phyloP scores from a whole-genome alignment of 1,140 invertebrate species.

The Trachymyrmex septentrionalis region DNA sequence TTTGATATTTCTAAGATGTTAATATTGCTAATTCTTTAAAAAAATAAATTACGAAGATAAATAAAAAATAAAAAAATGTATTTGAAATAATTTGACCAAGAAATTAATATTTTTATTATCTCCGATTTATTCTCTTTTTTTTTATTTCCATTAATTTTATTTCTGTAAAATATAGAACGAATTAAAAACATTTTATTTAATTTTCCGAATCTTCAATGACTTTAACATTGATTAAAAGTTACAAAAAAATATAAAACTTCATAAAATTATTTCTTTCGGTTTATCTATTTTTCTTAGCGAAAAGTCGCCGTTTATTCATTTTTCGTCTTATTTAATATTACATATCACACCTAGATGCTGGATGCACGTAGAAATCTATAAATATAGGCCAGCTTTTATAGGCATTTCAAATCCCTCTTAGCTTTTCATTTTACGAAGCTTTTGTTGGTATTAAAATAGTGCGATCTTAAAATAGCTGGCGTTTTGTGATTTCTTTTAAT shows the following conservation, averaged over 20 bases:
- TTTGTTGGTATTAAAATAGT: conserved; percentile 37
- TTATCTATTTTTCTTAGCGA: conserved; percentile 36
- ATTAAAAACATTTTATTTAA: conserved; percentile 3
- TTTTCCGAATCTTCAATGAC: not conserved
- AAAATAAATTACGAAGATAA: not conserved
- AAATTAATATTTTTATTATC: conserved; percentile 11
- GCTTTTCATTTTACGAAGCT: conserved; percentile 11
- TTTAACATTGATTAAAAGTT: not conserved
- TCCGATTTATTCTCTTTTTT: not conserved
- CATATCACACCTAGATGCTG: conserved; percentile 75
- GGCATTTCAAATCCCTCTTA: conserved; percentile 62
- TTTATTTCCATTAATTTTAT: not conserved
- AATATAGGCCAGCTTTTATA: conserved; percentile 73
- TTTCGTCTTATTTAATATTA: conserved; percentile 71
- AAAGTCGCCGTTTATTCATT: conserved; percentile 40
- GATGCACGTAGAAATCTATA: conserved; percentile 72
- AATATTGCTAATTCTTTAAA: not conserved
- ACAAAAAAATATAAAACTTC: not conserved
- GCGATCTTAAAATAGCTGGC: conserved; percentile 36
- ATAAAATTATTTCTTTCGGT: conserved; percentile 9
- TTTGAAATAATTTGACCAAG: not conserved
- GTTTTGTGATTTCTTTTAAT: conserved; percentile 25
- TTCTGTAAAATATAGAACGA: not conserved
- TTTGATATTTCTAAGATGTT: not conserved
- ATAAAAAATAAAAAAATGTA: not conserved